phyloP scores from a whole-genome alignment of 2,113 vertebrate genomes.

The Misgurnus anguillicaudatus region DNA sequence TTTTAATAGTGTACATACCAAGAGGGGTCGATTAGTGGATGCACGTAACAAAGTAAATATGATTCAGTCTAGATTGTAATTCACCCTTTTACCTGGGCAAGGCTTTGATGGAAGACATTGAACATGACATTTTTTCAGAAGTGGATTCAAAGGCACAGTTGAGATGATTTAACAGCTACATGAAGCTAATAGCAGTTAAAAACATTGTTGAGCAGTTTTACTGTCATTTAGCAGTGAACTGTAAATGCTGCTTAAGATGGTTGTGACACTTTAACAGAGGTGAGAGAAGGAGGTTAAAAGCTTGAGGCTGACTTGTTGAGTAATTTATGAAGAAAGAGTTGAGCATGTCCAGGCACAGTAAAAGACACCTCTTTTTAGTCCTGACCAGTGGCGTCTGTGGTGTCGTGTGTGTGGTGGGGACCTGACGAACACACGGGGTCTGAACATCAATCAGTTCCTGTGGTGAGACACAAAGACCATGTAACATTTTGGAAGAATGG shows the following conservation, averaged over 20 bases:
- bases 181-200: constrained; percentile 40
- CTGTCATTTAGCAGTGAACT: constrained; percentile 48
- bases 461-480: neutral
- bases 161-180: constrained; percentile 39
- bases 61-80: constrained; percentile 22
- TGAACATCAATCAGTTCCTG: constrained; percentile 62
- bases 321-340: constrained; percentile 45
- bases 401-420: neutral
- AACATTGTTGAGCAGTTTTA: constrained; percentile 25
- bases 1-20: neutral
- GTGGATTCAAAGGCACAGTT: constrained; percentile 25
- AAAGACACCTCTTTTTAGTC: constrained; percentile 39
- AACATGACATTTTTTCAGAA: constrained; percentile 10
- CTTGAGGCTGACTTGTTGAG: constrained; percentile 31
- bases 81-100: constrained; percentile 19
- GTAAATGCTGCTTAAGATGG: constrained; percentile 48
- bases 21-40: neutral
- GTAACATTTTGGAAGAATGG: neutral
- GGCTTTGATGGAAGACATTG: constrained; percentile 12
- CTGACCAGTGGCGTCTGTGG: constrained; percentile 28
- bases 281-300: constrained; percentile 41
- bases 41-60: constrained; percentile 24
- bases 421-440: constrained; percentile 52
- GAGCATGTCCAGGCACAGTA: constrained; percentile 37
- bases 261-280: constrained; percentile 40